A percentile compares a stretch with the other conserved stretches of the same genome.
These are phyloP conservation scores for Actinernus sp. DNA, from an alignment of 92 coral and sea anemone species.

Conservation along the genomic window DNA sequence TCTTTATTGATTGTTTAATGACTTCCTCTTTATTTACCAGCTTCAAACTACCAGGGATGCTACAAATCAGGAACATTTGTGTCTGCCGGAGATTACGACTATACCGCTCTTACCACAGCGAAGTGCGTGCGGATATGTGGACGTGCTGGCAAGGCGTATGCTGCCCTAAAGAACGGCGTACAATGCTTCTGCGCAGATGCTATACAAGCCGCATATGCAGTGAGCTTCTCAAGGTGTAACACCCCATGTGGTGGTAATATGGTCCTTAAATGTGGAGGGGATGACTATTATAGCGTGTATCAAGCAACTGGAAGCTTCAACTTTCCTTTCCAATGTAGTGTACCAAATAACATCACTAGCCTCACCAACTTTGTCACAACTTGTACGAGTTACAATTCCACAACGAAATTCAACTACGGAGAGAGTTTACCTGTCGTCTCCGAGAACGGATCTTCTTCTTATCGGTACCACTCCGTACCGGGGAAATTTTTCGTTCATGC, in stretches of 20 bases:
- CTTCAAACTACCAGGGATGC: slow-evolving; percentile 76
- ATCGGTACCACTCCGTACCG: slow-evolving; percentile 32
- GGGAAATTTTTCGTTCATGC: slow-evolving; percentile 24
- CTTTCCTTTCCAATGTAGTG: slow-evolving; percentile 34
- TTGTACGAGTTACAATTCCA: slow-evolving; percentile 42
- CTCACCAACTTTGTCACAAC: slow-evolving; percentile 45
- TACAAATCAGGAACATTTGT: slow-evolving; percentile 41
- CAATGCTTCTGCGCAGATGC: slow-evolving; percentile 77
- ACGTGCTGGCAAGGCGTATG: slow-evolving; percentile 38
- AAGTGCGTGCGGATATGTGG: slow-evolving; percentile 80
- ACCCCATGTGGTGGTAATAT: slow-evolving; percentile 81
- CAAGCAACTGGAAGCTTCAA: slow-evolving; percentile 51
- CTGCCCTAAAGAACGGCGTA: slow-evolving; percentile 75
- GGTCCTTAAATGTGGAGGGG: slow-evolving; percentile 76
- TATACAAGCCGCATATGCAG: slow-evolving; percentile 10
- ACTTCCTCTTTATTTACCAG: slow-evolving; percentile 23
- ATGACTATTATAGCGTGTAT: slow-evolving; percentile 62
- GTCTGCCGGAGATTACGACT: slow-evolving; percentile 66
- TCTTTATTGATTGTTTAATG: not conserved
- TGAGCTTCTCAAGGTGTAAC: slow-evolving; percentile 57
- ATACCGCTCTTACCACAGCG: slow-evolving; percentile 68
- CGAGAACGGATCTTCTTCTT: slow-evolving; percentile 3
- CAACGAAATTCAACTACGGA: slow-evolving; percentile 68
- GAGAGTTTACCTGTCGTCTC: slow-evolving; percentile 39
- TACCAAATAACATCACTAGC: slow-evolving; percentile 51